Conservation (phyloP, 2,888 invertebrate genomes). For the Drosophila differens region DNA sequence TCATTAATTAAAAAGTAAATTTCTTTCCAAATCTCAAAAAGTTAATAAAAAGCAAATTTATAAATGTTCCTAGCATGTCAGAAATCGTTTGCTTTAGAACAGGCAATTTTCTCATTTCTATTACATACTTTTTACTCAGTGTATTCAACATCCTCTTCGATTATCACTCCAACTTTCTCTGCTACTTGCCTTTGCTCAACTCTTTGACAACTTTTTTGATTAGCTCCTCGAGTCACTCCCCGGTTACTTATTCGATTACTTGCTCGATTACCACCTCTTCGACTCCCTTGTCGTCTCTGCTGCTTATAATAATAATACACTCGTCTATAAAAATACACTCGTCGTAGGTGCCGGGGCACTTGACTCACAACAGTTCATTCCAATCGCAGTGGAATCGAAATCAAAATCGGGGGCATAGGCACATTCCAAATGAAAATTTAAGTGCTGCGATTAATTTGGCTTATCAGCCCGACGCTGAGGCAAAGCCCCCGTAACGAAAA, state of each 20-base stretch:
- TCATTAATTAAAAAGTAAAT: too few relatives aligned
- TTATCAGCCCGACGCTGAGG: conserved; percentile 60
- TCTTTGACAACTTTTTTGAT: conserved; percentile 11
- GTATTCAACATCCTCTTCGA: neutral
- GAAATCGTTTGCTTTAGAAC: neutral
- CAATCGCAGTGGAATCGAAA: conserved; percentile 25
- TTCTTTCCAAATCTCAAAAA: neutral
- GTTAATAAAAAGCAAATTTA: rapidly evolving
- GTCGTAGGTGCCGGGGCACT: conserved; percentile 5
- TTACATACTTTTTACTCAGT: neutral
- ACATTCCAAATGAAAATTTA: conserved; percentile 78
- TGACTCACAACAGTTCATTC: conserved; percentile 12
- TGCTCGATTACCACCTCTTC: neutral
- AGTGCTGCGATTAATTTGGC: conserved; percentile 82
- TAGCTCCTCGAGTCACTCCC: neutral
- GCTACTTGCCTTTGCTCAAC: neutral
- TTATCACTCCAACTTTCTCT: neutral
- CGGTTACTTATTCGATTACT: neutral
- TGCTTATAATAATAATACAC: neutral
- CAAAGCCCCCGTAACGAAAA: conserved; percentile 36
- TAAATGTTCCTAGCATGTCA: neutral
- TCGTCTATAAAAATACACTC: neutral
- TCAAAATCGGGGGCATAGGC: conserved; percentile 38
- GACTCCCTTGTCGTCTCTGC: neutral
- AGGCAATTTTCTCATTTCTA: neutral